Percentiles rank a stretch among this genome's conserved stretches.
These are phyloP conservation scores for Characodon lateralis DNA, from an alignment of 2,797 vertebrate species.

Conservation along the genomic window DNA sequence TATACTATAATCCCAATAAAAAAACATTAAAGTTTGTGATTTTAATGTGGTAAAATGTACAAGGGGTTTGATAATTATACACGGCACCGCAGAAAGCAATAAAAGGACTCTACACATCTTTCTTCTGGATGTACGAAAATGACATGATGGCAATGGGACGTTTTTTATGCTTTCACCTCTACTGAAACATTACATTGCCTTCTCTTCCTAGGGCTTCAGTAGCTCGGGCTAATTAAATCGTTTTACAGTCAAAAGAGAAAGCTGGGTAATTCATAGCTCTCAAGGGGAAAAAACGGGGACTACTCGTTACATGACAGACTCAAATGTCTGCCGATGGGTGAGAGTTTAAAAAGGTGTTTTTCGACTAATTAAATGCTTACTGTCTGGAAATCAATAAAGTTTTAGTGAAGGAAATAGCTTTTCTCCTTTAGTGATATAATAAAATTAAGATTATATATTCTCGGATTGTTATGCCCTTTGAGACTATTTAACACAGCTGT, in stretches of 20 bases:
- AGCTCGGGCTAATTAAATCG: slow-evolving; percentile 36
- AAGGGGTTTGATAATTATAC: background rate
- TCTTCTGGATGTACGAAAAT: slow-evolving; percentile 8
- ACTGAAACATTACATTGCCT: slow-evolving; percentile 2
- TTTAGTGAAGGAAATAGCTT: background rate
- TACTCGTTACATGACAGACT: background rate
- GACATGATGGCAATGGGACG: slow-evolving; percentile 15
- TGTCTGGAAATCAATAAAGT: slow-evolving; percentile 4
- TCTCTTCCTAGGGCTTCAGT: background rate
- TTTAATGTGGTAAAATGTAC: background rate
- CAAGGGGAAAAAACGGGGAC: background rate
- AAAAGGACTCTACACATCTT: background rate
- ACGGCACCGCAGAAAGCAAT: background rate
- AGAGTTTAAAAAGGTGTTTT: background rate
- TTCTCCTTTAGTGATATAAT: background rate
- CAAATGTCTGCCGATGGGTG: slow-evolving; percentile 9
- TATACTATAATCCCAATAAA: background rate
- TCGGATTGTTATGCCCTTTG: background rate
- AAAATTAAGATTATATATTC: slow-evolving; percentile 3
- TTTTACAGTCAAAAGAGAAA: slow-evolving; percentile 11
- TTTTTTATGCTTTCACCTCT: slow-evolving; percentile 27
- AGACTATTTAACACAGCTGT: background rate
- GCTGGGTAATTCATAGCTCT: slow-evolving; percentile 3
- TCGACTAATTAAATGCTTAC: background rate
- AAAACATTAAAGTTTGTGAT: background rate